phyloP scores from a whole-genome alignment of 2,888 invertebrate genomes.

The Cerastis rubricosa region DNA sequence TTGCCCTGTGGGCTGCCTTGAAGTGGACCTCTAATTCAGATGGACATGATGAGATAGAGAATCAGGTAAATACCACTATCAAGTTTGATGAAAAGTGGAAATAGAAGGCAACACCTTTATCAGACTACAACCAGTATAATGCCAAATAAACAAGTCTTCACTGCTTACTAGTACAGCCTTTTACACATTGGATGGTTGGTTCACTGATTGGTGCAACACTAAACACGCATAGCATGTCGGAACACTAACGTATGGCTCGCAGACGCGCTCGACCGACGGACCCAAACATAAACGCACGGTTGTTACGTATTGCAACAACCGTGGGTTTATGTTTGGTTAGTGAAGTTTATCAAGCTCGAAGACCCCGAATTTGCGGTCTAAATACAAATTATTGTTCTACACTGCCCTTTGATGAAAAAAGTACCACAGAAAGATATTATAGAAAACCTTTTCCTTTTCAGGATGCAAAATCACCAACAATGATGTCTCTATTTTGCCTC shows the following conservation, averaged over 20 bases:
- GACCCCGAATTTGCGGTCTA: background rate
- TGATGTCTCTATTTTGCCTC: constrained; percentile 97
- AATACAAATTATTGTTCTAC: too few relatives aligned
- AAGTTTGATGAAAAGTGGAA: background rate
- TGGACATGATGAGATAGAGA: constrained; percentile 92
- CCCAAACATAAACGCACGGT: too few relatives aligned
- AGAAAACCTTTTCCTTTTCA: constrained; percentile 76
- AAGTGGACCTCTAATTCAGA: constrained; percentile 94
- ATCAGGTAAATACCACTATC: constrained; percentile 88
- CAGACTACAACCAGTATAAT: background rate
- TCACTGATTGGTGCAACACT: background rate
- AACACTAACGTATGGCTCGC: background rate
- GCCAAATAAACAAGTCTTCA: too few relatives aligned
- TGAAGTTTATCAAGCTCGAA: background rate
- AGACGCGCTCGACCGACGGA: too few relatives aligned
- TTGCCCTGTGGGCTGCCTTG: constrained; percentile 95
- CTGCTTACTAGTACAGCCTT: too few relatives aligned
- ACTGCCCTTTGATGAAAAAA: too few relatives aligned
- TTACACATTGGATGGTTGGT: background rate
- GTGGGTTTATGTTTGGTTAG: background rate
- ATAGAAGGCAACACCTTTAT: background rate
- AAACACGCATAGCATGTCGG: too few relatives aligned
- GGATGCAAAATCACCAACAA: constrained; percentile 91
- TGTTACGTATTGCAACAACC: background rate
- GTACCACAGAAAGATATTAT: background rate